Percentiles rank a stretch among this genome's conserved stretches.
Evolutionary conservation across 2,113 vertebrate species (phyloP).

Genomic region (Epinephelus lanceolatus): DNA sequence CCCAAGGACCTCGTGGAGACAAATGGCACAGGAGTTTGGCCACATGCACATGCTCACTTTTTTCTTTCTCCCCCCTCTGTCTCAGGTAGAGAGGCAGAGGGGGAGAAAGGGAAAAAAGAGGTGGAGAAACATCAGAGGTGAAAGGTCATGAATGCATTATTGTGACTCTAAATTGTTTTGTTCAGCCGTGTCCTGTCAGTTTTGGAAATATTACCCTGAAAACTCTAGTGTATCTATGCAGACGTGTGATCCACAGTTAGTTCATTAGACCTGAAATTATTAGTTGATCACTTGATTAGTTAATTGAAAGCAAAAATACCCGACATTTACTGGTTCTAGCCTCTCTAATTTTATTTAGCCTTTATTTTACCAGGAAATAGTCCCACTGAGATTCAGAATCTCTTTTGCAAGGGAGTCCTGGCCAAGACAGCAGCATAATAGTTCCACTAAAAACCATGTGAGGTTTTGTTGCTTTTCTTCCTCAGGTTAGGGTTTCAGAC

Average conservation of each 20-base stretch:
- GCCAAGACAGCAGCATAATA: too few relatives aligned
- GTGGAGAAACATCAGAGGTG: background rate
- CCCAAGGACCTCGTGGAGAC: constrained; percentile 35
- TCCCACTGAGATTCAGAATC: too few relatives aligned
- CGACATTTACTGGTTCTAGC: too few relatives aligned
- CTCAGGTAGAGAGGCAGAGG: background rate
- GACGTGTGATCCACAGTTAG: background rate
- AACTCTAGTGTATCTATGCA: background rate
- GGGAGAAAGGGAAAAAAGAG: background rate
- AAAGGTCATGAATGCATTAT: constrained; percentile 31
- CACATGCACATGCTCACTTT: background rate
- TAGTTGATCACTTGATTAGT: background rate
- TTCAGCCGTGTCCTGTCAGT: background rate
- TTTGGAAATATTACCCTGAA: background rate
- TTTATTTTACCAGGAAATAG: too few relatives aligned
- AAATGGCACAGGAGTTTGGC: constrained; percentile 7
- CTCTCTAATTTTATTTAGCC: too few relatives aligned
- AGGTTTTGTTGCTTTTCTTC: background rate
- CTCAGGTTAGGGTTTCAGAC: too few relatives aligned
- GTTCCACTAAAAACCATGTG: too few relatives aligned
- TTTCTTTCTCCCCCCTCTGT: background rate
- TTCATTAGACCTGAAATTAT: background rate
- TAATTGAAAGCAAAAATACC: background rate
- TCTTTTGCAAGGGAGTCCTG: too few relatives aligned
- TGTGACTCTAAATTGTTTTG: background rate